A percentile compares a stretch with the other conserved stretches of the same genome.
These are phyloP conservation scores for Carposina sasakii DNA, from an alignment of 1,140 invertebrate genomes.

Conservation along the genomic window DNA sequence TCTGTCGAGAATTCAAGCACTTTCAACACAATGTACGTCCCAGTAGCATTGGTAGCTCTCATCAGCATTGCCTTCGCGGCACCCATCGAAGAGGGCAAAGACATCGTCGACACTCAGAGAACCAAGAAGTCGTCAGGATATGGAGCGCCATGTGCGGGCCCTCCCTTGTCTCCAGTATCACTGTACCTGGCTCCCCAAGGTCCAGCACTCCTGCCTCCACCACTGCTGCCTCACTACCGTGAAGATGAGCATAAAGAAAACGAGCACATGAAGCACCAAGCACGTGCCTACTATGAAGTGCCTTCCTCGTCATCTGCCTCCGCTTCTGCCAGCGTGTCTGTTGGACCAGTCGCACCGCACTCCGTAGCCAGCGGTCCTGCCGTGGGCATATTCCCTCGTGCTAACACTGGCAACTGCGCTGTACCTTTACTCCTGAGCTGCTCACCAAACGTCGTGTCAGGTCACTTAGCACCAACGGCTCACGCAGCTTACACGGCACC, in stretches of 20 bases:
- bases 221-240: slow-evolving; percentile 8
- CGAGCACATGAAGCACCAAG: neutral
- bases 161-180: neutral
- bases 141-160: neutral
- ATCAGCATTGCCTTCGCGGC: slow-evolving; percentile 1
- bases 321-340: neutral
- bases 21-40: slow-evolving; percentile 14
- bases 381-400: slow-evolving; percentile 15
- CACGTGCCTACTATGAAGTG: slow-evolving; percentile 8
- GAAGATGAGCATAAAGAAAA: slow-evolving; percentile 12
- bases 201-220: neutral
- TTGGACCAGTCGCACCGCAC: neutral
- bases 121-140: neutral
- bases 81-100: slow-evolving; percentile 4
- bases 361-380: slow-evolving; percentile 2
- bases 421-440: slow-evolving; percentile 21
- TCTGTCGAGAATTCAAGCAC: no score
- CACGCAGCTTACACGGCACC: slow-evolving; percentile 3
- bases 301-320: neutral
- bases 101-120: slow-evolving; percentile 1
- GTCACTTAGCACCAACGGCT: slow-evolving; percentile 9
- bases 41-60: slow-evolving; percentile 3
- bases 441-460: slow-evolving; percentile 16
- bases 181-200: neutral
- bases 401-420: slow-evolving; percentile 15